Evolutionary conservation across 2,797 vertebrate species (phyloP), one percentile per base, ranked within the genome.

Genomic region (Vespertilio murinus): DNA sequence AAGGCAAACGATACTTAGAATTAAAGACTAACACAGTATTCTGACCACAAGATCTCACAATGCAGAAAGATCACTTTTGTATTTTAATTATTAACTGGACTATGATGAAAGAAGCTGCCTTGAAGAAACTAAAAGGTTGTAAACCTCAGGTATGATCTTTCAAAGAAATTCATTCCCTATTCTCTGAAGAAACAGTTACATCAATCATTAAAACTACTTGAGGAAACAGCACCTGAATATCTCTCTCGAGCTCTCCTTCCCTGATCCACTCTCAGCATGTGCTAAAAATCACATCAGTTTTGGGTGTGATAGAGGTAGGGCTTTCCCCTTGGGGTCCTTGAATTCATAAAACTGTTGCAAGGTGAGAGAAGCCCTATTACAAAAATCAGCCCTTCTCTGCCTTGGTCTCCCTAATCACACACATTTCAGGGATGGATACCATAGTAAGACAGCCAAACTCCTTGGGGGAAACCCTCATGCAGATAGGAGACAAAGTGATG

Each of bases 21-120:
- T 93, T 87, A 90, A 93, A 81, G 18, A 67, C 78, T 79, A 96
- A 90, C 5, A 65, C 28, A 77, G 38, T 56, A 90, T 94, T 93
- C 42, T 83, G 61, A 56, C 25, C 33, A 94, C 47, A 94, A 38
- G 28, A 77, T 91, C 61, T 90, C 40, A 92, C 33, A 78, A 6
- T 82, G 69, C 59, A 94, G 33, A 82, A 33, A 86, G 47, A 67
- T 91, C 42, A 91, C 54, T 80, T 93, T 78, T 82, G 6, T 23
- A 75, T 84, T 96, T 56, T 69, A 91, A 52, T 87, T 38, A 90
- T 81, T 84, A 93, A 54, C 25, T 87, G 85, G 28, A 90, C 38
- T 94, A 75, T 54, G 47, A 82, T 35, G 33, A 92, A n/a, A 80
- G 65, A 86, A 71, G 52, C 17, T 94, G 33, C 61, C 33, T 84